These are phyloP conservation scores for Phyllotreta cruciferae DNA, from an alignment of 2,888 invertebrate species.

Conservation along the genomic window DNA sequence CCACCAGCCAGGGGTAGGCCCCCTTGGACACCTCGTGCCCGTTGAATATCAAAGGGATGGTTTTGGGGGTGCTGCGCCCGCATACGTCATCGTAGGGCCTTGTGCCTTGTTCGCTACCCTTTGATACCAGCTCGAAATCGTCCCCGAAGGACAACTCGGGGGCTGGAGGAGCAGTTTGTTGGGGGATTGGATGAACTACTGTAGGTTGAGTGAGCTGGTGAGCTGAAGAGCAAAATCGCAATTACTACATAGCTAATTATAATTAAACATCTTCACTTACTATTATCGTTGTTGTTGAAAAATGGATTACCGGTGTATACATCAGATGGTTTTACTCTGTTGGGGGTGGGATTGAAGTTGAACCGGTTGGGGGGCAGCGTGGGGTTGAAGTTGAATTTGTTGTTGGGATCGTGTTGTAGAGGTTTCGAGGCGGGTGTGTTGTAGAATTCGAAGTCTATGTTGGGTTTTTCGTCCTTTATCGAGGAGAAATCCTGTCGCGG, in stretches of 20 bases:
- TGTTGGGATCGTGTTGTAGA: constrained; percentile 24
- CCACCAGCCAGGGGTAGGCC: constrained; percentile 58
- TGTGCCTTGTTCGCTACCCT: constrained; percentile 17
- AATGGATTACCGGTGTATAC: constrained; percentile 36
- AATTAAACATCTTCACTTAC: background rate
- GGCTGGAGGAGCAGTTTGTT: background rate
- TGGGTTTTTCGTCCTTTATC: background rate
- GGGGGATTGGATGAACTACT: background rate
- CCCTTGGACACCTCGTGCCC: constrained; percentile 51
- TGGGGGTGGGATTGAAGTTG: constrained; percentile 31
- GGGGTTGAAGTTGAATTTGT: constrained; percentile 39
- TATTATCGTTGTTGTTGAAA: constrained; percentile 13
- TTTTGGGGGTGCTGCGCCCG: constrained; percentile 48
- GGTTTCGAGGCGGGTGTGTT: background rate
- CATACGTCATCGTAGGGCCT: constrained; percentile 44
- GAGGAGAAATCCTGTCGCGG: background rate
- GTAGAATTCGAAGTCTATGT: background rate
- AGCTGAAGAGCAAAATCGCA: no score
- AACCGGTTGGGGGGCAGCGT: constrained; percentile 24
- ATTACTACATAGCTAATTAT: background rate
- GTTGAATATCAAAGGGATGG: constrained; percentile 53
- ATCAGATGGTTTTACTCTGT: constrained; percentile 22
- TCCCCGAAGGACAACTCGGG: constrained; percentile 9
- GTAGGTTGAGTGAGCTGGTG: background rate
- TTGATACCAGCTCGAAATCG: constrained; percentile 18